phyloP scores from a whole-genome alignment of 2,888 invertebrate species.

The Sicus ferrugineus region DNA sequence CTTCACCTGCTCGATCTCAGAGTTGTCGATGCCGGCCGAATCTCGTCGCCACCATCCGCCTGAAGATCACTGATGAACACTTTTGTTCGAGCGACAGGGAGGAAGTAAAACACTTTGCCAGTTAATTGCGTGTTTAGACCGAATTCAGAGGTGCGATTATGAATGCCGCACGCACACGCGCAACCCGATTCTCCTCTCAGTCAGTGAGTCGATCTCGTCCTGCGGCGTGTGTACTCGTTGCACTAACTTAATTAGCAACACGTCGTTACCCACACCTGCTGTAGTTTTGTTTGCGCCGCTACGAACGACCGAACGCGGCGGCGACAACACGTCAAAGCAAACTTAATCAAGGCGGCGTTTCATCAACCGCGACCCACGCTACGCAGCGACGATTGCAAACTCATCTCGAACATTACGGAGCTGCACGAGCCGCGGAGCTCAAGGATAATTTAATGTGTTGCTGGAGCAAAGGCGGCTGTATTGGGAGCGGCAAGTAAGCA shows the following conservation, averaged over 20 bases:
- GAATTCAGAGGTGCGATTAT: neutral
- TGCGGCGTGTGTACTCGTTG: neutral
- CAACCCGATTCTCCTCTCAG: slow-evolving; percentile 18
- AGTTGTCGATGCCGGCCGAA: no score
- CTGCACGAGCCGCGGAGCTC: neutral
- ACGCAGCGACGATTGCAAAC: slow-evolving; percentile 2
- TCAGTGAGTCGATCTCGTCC: slow-evolving; percentile 12
- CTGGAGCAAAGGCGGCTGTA: neutral
- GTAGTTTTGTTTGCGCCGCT: neutral
- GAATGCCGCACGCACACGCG: neutral
- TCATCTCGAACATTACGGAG: neutral
- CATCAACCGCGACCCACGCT: slow-evolving; percentile 19
- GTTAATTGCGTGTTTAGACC: neutral
- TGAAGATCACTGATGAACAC: no score
- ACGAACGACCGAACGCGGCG: neutral
- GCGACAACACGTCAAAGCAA: slow-evolving; percentile 25
- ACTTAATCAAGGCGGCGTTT: slow-evolving; percentile 26
- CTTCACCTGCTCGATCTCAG: no score
- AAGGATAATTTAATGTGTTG: neutral
- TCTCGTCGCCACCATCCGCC: no score
- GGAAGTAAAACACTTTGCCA: no score
- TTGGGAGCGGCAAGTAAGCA: neutral
- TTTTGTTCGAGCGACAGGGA: no score
- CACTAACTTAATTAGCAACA: slow-evolving; percentile 32
- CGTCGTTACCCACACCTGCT: slow-evolving; percentile 4